Evolutionary conservation across 1,140 invertebrate species (phyloP), one percentile per base, ranked within the genome.

Genomic region (Euglossa dilemma): DNA sequence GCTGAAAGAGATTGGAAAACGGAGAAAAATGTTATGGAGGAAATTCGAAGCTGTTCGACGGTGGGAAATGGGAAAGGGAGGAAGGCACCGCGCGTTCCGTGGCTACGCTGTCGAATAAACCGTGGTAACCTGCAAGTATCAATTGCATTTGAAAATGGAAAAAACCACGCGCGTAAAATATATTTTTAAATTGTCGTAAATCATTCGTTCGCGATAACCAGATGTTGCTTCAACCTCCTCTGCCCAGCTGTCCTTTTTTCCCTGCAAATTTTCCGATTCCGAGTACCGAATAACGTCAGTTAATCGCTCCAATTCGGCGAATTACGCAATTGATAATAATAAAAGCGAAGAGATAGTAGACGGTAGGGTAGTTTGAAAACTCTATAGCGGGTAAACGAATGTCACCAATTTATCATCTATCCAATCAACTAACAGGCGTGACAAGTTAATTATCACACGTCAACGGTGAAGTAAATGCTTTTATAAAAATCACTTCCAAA

Each of bases 231-330:
- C n/a, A n/a, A n/a, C n/a, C n/a, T n/a, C n/a, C n/a, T n/a, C n/a
- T n/a, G n/a, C n/a, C n/a, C n/a, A n/a, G n/a, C n/a, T n/a, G n/a
- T n/a, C n/a, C n/a, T n/a, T n/a, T 25, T 84, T 72, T 69, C 77
- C 84, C 89, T 87, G 90, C 83, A 86, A 89, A 91, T 89, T 78
- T 80, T 80, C 70, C 73, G 28, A n/a, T n/a, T 52, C 61, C n/a
- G n/a, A n/a, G n/a, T 12, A 45, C n/a, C 50, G 36, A 84, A 75
- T 54, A 43, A 77, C 25, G 28, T 25, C 23, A 25, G 69, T 52
- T 50, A 28, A 36, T 18, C 59, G 14, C 18, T 18, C 28, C 18
- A 6, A 36, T 16, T 18, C n/a, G 16, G 50, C 14, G 16, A 50
- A 70, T 74, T 57, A 72, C 54, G 56, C n/a, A 52, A 61, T 61